Percentiles rank a stretch among this genome's conserved stretches.
Evolutionary conservation across 2,113 vertebrate species (phyloP).

Genomic region (Ictalurus punctatus): DNA sequence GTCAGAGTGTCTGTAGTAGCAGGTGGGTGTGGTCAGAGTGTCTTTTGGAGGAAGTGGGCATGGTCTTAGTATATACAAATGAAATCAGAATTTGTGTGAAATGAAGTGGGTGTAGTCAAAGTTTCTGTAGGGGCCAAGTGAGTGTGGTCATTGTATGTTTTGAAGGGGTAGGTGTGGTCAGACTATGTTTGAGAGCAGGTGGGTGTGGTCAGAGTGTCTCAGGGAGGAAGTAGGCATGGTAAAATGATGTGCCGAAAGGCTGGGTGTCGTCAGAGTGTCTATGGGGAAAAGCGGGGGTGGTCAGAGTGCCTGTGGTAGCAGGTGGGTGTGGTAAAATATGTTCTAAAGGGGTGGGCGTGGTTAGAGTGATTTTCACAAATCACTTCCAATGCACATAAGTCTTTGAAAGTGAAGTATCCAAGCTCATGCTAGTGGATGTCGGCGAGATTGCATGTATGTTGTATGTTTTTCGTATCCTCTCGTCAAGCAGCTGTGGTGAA

Average conservation of each 20-base stretch:
- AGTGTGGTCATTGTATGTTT: too few species aligned
- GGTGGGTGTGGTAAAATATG: not conserved
- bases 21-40: not conserved
- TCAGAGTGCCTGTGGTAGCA: not conserved
- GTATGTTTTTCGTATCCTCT: slow-evolving; percentile 44
- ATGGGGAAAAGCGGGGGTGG: not conserved
- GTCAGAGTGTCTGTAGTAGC: not conserved
- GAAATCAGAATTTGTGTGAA: not conserved
- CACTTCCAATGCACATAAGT: not conserved
- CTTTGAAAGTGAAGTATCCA: not conserved
- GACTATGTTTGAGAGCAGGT: not conserved
- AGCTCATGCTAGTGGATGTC: not conserved
- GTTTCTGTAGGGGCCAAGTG: not conserved
- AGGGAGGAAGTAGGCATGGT: not conserved
- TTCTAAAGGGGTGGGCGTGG: not conserved
- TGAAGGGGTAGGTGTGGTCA: not conserved
- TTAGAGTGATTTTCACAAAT: not conserved
- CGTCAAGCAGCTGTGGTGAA: slow-evolving; percentile 87
- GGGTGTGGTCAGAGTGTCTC: not conserved
- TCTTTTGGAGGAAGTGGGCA: not conserved
- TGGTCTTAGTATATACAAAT: not conserved
- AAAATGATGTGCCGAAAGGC: not conserved
- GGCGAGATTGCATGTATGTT: not conserved
- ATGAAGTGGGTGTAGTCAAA: not conserved
- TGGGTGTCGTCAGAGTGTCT: not conserved